Percentiles rank a stretch among this genome's conserved stretches.
Evolutionary conservation across 2,797 vertebrate genomes (phyloP).

Genomic region (Syngnathus acus): DNA sequence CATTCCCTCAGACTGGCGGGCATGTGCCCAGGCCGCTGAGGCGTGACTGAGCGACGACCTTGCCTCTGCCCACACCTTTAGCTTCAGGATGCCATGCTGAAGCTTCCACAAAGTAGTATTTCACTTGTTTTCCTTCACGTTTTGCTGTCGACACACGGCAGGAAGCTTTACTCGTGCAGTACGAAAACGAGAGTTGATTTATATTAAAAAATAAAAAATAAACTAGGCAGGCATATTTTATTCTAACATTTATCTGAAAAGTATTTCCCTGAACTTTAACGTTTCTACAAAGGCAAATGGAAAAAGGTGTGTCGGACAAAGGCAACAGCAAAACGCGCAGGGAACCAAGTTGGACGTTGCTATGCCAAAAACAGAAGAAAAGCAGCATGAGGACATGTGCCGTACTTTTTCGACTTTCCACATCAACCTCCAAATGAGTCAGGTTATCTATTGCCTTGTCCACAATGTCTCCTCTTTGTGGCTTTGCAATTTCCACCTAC

Average conservation of each 20-base stretch:
- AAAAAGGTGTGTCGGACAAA: conserved; percentile 52
- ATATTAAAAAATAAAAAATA: not conserved
- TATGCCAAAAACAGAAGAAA: not conserved
- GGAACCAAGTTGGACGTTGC: conserved; percentile 24
- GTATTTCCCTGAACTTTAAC: conserved; percentile 14
- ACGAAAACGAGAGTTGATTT: not conserved
- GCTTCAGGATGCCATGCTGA: conserved; percentile 11
- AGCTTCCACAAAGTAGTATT: conserved; percentile 51
- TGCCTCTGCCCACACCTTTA: conserved; percentile 2
- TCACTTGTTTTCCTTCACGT: conserved; percentile 38
- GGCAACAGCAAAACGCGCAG: conserved; percentile 40
- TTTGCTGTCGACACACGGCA: conserved; percentile 17
- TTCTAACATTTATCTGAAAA: not conserved
- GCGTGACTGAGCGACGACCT: too few relatives aligned
- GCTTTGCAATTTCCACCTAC: too few relatives aligned
- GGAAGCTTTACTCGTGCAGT: conserved; percentile 2
- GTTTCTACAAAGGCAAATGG: conserved; percentile 55
- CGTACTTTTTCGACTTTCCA: conserved; percentile 6
- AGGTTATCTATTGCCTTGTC: too few relatives aligned
- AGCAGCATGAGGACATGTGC: not conserved
- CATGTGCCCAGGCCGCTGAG: too few relatives aligned
- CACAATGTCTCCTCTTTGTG: too few relatives aligned
- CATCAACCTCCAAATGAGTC: conserved; percentile 1
- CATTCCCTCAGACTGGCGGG: too few relatives aligned
- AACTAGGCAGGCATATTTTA: conserved; percentile 5